These are phyloP conservation scores for Frankliniella fusca DNA, from an alignment of 2,888 invertebrate genomes.

Conservation along the genomic window DNA sequence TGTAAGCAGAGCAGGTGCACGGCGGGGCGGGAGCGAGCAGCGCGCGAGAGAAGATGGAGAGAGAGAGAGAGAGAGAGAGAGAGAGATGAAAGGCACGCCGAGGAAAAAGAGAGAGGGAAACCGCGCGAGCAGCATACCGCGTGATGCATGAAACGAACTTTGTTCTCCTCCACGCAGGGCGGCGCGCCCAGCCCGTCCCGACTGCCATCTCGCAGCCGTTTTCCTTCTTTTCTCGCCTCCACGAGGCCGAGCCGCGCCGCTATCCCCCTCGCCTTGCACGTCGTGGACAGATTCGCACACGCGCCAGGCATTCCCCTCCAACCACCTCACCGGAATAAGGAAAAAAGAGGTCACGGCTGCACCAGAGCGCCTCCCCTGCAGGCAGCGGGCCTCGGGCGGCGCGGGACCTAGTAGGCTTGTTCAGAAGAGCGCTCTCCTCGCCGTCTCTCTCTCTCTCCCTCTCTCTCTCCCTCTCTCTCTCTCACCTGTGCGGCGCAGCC, in stretches of 20 bases:
- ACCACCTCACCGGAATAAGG: neutral
- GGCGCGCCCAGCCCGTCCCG: neutral
- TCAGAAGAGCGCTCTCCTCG: no score
- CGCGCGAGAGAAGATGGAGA: neutral
- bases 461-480: neutral
- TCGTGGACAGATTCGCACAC: no score
- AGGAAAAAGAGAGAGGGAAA: neutral
- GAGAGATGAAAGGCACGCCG: neutral
- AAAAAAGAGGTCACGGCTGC: neutral
- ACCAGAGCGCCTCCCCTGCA: neutral
- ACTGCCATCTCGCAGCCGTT: neutral
- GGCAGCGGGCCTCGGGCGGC: no score
- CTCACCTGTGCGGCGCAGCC: neutral
- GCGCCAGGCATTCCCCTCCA: no score
- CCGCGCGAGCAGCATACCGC: no score
- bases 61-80: neutral
- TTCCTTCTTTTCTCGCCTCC: no score
- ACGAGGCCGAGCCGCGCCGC: neutral
- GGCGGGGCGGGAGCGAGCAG: neutral
- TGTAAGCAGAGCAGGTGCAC: neutral
- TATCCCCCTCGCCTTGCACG: neutral
- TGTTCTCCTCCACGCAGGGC: neutral
- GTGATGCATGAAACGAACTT: no score
- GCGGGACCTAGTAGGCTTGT: no score
- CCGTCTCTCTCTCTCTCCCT: no score